Percentiles rank a stretch among this genome's conserved stretches.
phyloP scores from a whole-genome alignment of 2,797 vertebrate species.

The Kryptolebias ocellatus region DNA sequence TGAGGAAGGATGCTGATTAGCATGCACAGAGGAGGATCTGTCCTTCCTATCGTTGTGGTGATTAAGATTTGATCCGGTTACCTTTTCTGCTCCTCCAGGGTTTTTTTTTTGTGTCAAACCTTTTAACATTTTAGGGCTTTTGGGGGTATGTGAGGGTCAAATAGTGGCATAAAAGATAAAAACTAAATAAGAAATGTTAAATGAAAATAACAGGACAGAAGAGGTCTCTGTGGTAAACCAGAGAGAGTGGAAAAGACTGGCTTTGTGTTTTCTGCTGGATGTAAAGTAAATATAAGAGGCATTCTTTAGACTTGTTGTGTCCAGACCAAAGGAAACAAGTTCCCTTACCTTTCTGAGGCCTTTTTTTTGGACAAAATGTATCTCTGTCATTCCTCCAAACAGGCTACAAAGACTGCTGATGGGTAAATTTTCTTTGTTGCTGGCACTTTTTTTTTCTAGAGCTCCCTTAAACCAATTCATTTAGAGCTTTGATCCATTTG shows the following conservation, averaged over 20 bases:
- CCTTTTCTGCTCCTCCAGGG: slow-evolving; percentile 38
- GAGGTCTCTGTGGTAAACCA: slow-evolving; percentile 18
- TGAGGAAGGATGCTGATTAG: slow-evolving; percentile 26
- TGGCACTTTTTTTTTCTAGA: neutral
- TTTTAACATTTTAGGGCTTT: slow-evolving; percentile 24
- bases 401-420: neutral
- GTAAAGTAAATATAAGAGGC: slow-evolving; percentile 31
- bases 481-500: slow-evolving; percentile 36
- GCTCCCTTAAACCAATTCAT: slow-evolving; percentile 34
- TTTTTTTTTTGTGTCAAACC: slow-evolving; percentile 50
- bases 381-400: neutral
- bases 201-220: slow-evolving; percentile 17
- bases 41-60: slow-evolving; percentile 34
- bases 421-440: neutral
- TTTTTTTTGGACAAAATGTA: neutral
- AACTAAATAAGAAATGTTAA: slow-evolving; percentile 16
- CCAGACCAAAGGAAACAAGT: slow-evolving; percentile 1
- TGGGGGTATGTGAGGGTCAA: slow-evolving; percentile 17
- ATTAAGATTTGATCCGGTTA: slow-evolving; percentile 58
- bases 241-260: slow-evolving; percentile 5
- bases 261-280: slow-evolving; percentile 3
- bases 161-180: slow-evolving; percentile 5
- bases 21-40: slow-evolving; percentile 35
- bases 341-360: neutral
- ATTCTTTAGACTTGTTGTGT: slow-evolving; percentile 42